Evolutionary conservation across 2,797 vertebrate species (phyloP), one percentile per base, ranked within the genome.

Genomic region (Cirrhinus mrigala): DNA sequence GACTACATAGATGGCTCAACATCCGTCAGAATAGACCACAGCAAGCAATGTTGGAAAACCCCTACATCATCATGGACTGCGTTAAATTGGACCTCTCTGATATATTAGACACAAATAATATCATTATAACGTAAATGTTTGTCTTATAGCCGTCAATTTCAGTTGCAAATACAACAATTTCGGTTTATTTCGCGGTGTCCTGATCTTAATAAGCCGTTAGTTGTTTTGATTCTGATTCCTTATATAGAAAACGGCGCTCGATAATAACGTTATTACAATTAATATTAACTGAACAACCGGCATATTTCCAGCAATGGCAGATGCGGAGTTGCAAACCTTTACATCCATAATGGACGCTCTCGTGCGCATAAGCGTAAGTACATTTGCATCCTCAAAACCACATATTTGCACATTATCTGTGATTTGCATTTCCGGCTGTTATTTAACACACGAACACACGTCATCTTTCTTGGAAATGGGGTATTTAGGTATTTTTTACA

Each of bases 321-420:
- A 97, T 87, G 95, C 96, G 79, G 97, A 98, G 50, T 91, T 98
- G 88, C 96, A 97, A 93, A 97, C 96, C 80, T 98, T 98, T 89
- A 97, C 97, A 71, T 97, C 97, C 60, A 97, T 98, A 91, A 98
- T 98, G 97, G 98, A 99, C 88, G 97, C 97, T 4, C 93, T 98
- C 93, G 97, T 97, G 93, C 96, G 97, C 92, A 97, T 98, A 82
- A 98, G 96, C 92, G 97, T 99, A 91, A 98, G 97, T 96, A 89
- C 79, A 14, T 84, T 66, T 60, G 76, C 54, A 76, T 79, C 6
- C 24, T 56, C 22, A 46, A 24, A 46, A 8, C 40, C 18, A 56
- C 69, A 68, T 22, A 48, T n/a, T 37, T 33, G 12, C n/a, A 64
- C 56, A n/a, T 44, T 58, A 73, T 40, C 22, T 64, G 56, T 74